A percentile compares a stretch with the other conserved stretches of the same genome.
Conservation (phyloP, 2,113 vertebrate species). For the Hemicordylus capensis region DNA sequence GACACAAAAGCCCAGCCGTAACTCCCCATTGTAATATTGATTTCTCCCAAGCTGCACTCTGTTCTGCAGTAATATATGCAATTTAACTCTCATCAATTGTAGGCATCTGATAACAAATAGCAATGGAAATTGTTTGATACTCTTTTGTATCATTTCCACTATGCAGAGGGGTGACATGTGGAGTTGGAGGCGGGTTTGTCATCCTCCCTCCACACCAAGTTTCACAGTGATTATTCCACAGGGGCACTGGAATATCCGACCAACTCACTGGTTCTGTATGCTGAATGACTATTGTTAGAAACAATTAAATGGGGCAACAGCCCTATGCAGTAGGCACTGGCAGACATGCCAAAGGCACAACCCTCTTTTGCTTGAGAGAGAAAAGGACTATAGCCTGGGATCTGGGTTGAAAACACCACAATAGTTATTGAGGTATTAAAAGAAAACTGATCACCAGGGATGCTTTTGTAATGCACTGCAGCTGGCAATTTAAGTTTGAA, state of each 20-base stretch:
- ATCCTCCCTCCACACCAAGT: neutral
- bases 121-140: neutral
- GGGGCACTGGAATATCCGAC: no score
- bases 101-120: neutral
- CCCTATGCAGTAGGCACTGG: neutral
- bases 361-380: neutral
- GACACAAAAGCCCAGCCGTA: slow-evolving; percentile 71
- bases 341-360: neutral
- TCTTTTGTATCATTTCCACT: neutral
- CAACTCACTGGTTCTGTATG: neutral
- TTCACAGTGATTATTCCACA: neutral
- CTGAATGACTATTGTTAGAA: neutral
- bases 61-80: neutral
- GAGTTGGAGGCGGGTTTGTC: neutral
- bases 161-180: neutral
- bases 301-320: neutral
- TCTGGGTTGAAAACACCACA: neutral
- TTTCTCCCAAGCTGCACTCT: slow-evolving; percentile 30
- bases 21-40: slow-evolving; percentile 42
- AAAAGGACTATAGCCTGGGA: neutral
- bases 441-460: no score
- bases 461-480: no score
- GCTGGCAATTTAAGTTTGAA: no score
- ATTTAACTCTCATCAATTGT: slow-evolving; percentile 39
- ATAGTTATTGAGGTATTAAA: neutral